A percentile compares a stretch with the other conserved stretches of the same genome.
phyloP scores from a whole-genome alignment of 1,140 invertebrate species.

The Drosophila lacteicornis region DNA sequence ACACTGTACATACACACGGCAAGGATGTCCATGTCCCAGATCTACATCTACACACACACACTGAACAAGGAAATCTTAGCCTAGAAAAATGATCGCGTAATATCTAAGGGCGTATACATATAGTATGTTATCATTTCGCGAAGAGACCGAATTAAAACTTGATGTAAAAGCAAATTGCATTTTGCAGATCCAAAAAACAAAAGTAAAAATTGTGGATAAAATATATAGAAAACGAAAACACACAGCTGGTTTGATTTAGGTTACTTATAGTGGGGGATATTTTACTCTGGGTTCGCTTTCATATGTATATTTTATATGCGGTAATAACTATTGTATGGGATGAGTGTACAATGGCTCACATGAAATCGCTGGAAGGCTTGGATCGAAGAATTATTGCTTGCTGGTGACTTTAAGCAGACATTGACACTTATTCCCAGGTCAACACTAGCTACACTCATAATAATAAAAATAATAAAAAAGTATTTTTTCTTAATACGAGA shows the following conservation, averaged over 20 bases:
- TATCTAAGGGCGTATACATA: constrained; percentile 54
- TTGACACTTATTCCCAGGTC: too few species aligned
- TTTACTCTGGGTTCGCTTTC: background rate
- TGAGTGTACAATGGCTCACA: too few species aligned
- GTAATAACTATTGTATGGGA: too few species aligned
- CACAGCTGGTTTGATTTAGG: background rate
- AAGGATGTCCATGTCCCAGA: constrained; percentile 4
- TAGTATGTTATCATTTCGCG: constrained; percentile 67
- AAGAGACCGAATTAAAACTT: constrained; percentile 40
- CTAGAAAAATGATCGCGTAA: constrained; percentile 59
- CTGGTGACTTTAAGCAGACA: too few species aligned
- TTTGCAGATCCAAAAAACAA: constrained; percentile 53
- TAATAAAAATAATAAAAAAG: too few species aligned
- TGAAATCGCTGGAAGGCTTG: background rate
- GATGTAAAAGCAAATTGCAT: constrained; percentile 68
- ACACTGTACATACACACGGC: constrained; percentile 55
- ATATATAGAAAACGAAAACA: constrained; percentile 65
- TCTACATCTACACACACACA: constrained; percentile 5
- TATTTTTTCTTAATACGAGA: too few species aligned
- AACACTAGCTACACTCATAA: too few species aligned
- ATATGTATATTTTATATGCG: too few species aligned
- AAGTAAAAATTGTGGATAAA: constrained; percentile 63
- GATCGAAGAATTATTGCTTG: too few species aligned
- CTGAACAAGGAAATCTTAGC: constrained; percentile 41
- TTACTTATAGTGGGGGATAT: background rate